Conservation (phyloP, 2,797 vertebrate species). For the Karalla daura region DNA sequence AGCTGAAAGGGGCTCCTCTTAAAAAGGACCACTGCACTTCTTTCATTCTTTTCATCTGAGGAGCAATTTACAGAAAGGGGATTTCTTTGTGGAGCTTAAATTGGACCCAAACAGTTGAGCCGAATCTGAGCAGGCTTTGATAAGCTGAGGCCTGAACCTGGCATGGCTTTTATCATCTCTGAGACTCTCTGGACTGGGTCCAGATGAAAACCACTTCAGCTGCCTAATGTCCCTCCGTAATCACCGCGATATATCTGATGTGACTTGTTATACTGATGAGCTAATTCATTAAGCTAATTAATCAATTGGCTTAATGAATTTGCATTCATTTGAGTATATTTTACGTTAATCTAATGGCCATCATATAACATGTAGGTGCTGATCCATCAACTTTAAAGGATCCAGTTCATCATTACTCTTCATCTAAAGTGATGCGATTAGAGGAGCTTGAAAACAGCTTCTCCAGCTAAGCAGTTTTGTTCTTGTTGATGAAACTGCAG, state of each 20-base stretch:
- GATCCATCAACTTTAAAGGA: not conserved
- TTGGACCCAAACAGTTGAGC: conserved; percentile 40
- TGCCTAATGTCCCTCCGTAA: conserved; percentile 44
- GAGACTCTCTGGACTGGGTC: conserved; percentile 52
- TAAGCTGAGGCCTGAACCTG: conserved; percentile 45
- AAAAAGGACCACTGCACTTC: not conserved
- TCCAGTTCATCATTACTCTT: too few species aligned
- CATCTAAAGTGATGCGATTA: too few species aligned
- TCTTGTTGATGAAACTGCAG: too few species aligned
- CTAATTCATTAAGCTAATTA: conserved; percentile 62
- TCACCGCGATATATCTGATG: conserved; percentile 61
- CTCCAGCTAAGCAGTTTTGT: too few species aligned
- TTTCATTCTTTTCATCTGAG: conserved; percentile 41
- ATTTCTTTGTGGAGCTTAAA: conserved; percentile 58
- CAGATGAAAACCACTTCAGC: conserved; percentile 54
- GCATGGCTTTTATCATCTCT: conserved; percentile 49
- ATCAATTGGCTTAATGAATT: conserved; percentile 33
- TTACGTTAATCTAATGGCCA: conserved; percentile 10
- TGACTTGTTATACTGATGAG: conserved; percentile 50
- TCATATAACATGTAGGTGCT: conserved; percentile 22
- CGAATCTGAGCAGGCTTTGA: conserved; percentile 25
- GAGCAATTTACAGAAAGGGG: conserved; percentile 33
- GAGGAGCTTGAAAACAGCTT: too few species aligned
- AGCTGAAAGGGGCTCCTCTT: conserved; percentile 21
- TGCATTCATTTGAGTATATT: conserved; percentile 37